Evolutionary conservation across 2,888 invertebrate genomes (phyloP), one percentile per base, ranked within the genome.

Genomic region (Strigamia transsilvanica): DNA sequence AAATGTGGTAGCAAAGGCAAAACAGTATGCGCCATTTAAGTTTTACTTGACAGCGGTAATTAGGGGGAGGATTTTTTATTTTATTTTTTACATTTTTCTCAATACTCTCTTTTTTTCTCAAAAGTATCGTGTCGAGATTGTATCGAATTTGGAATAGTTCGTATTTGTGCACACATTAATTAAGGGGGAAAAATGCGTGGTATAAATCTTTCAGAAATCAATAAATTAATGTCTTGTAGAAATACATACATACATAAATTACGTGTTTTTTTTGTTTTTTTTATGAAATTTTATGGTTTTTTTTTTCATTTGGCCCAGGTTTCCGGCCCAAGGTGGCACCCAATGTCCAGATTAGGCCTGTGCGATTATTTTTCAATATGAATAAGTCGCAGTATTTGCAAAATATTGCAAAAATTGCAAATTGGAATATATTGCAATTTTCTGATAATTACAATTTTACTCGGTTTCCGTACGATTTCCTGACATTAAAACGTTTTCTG

Each of bases 91-190:
- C 56, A 13, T n/a, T 56, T 21, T 56, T 56, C 9, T 56, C 12
- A 12, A 61, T 21, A 61, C 18, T 4, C 7, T 13, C 1, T 73
- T 73, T n/a, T n/a, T n/a, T n/a, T n/a, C n/a, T n/a, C n/a, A n/a
- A n/a, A n/a, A n/a, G n/a, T n/a, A n/a, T n/a, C n/a, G n/a, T n/a
- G n/a, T 73, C 10, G 73, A 73, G 73, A 73, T 73, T 27, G 73
- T 73, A 73, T 73, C 73, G 7, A 27, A 23, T 66, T 66, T 2
- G 56, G 66, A 66, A 66, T 23, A n/a, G n/a, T n/a, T n/a, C 23
- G 66, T 66, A 66, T 23, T 66, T 66, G 66, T 66, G 61, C 23
- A 66, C 66, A 27, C 27, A 27, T 27, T 66, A 66, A 66, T 66
- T 66, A 66, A 66, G 66, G 9, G 73, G 2, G 0, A 73, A 73